phyloP scores from a whole-genome alignment of 23 tunicate species.

The Phallusia fumigata region DNA sequence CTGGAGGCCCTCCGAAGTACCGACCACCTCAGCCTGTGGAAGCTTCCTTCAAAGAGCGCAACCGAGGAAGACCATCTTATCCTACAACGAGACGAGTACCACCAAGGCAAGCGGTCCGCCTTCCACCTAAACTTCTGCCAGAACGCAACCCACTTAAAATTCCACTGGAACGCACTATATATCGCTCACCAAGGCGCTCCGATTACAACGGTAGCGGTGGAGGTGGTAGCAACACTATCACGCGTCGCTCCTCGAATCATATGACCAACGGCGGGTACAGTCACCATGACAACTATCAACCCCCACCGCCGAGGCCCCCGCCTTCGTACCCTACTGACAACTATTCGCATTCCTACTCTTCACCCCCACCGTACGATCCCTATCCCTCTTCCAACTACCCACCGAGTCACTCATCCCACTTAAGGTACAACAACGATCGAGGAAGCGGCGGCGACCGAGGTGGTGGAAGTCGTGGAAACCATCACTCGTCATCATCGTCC shows the following conservation, averaged over 20 bases:
- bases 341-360: not conserved
- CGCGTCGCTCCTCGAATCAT: not conserved
- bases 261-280: conserved; percentile 15
- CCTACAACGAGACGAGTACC: not conserved
- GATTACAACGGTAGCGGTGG: not conserved
- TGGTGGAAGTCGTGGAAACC: not conserved
- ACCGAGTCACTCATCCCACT: conserved; percentile 47
- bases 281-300: conserved; percentile 11
- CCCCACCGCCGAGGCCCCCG: conserved; percentile 1
- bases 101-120: not conserved
- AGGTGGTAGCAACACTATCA: not conserved
- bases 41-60: not conserved
- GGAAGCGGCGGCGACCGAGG: too few species aligned
- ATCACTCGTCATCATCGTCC: conserved; percentile 15
- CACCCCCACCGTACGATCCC: conserved; percentile 6
- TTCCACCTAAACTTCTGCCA: not conserved
- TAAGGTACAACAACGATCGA: not conserved
- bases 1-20: conserved; percentile 66
- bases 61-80: not conserved
- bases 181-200: conserved; percentile 3
- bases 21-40: conserved; percentile 39
- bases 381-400: not conserved
- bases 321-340: not conserved
- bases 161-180: not conserved
- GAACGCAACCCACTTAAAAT: conserved; percentile 7